Evolutionary conservation across 2,888 invertebrate genomes (phyloP).

Genomic region (Odontocerum albicorne): DNA sequence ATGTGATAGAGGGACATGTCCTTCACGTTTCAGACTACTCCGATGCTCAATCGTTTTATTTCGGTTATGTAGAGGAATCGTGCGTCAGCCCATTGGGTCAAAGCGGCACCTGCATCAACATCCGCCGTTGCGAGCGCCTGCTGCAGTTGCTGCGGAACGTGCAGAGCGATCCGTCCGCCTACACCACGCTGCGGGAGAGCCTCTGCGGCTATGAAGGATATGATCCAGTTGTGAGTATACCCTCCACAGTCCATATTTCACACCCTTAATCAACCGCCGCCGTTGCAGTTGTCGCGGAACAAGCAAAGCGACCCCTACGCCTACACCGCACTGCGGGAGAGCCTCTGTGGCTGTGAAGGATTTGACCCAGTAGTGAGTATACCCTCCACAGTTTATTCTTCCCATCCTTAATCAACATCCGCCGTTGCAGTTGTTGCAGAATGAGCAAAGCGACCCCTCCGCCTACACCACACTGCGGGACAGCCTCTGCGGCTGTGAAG

Average conservation of each 20-base stretch:
- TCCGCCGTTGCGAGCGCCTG: constrained; percentile 56
- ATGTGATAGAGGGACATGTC: too few relatives aligned
- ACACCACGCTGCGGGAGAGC: constrained; percentile 59
- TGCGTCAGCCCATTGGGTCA: constrained; percentile 56
- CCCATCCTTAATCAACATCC: not conserved
- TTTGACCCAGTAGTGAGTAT: constrained; percentile 64
- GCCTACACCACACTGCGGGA: constrained; percentile 57
- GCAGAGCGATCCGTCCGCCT: constrained; percentile 49
- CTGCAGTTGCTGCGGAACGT: constrained; percentile 49
- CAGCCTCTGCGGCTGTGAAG: constrained; percentile 71
- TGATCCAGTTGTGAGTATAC: constrained; percentile 61
- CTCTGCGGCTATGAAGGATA: constrained; percentile 69
- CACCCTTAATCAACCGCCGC: constrained; percentile 40
- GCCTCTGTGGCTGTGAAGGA: constrained; percentile 71
- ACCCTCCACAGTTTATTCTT: not conserved
- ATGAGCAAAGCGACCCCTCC: constrained; percentile 45
- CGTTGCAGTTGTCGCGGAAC: constrained; percentile 51
- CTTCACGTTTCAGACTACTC: constrained; percentile 14
- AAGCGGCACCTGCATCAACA: constrained; percentile 56
- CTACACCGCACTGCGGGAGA: constrained; percentile 58
- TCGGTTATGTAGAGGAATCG: constrained; percentile 28
- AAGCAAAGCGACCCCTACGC: constrained; percentile 50
- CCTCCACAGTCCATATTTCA: too few relatives aligned
- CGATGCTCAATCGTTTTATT: too few relatives aligned
- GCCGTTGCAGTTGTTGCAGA: not conserved